Evolutionary conservation across 2,888 invertebrate genomes (phyloP), one percentile per base, ranked within the genome.

Genomic region (Pammene fasciana): DNA sequence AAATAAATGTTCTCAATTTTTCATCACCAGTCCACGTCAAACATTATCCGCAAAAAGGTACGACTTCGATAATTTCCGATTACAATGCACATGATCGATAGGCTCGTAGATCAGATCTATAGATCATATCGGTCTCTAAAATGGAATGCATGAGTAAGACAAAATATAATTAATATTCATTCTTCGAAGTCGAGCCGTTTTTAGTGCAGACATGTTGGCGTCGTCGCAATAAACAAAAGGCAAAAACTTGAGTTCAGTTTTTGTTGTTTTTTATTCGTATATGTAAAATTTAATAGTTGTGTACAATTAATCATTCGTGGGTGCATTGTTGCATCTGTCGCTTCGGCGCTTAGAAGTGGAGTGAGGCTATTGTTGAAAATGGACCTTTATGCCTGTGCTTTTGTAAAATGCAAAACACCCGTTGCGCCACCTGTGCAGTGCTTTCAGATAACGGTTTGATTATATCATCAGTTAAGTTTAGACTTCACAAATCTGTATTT

Each of bases 81-180:
- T 89, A 88, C 88, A 80, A 83, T 82, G 86, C 83, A 82, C 84
- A 87, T 92, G 92, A 92, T 92, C 90, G 92, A 92, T 92, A 89
- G 92, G 87, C 87, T 83, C 87, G 78, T 90, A 91, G 91, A 90
- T 90, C 90, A 79, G 86, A 92, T 91, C 91, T 89, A 92, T 92
- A 92, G 92, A 92, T 92, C 91, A 92, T 91, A 92, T 91, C 90
- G 86, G 84, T 79, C 82, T 89, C 75, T 84, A 90, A 92, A 91
- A 91, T 92, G 89, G 89, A 91, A 90, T 91, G 91, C 90, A 89
- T 90, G 92, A 92, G 92, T 92, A 92, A 92, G 92, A 92, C 92
- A 91, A 92, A 92, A 92, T 90, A 89, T 92, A 92, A 92, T 92
- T 92, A 92, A 92, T 92, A 90, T 89, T 90, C 82, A 83, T 82